Base-by-base conservation (phyloP, 2,113 vertebrate genomes). In the Gasterosteus nipponicus region DNA sequence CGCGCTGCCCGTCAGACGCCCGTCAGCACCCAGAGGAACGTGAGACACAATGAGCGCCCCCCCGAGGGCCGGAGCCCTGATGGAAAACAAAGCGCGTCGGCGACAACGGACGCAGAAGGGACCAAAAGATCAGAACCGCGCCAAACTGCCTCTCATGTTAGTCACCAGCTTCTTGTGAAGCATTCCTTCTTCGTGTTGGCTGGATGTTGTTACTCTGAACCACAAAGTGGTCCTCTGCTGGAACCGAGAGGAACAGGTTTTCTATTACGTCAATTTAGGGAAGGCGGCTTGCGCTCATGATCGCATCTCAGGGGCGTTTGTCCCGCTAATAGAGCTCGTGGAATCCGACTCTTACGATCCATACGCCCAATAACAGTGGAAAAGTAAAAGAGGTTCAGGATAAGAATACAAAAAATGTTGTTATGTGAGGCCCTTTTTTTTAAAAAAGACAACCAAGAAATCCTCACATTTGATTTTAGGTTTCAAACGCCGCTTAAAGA, bases 31-130 rank as follows among this genome's bases (percentile, higher is more conserved):
- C 80, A 38, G 63, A 53, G 38, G 33, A 81, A 72, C 51, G 19
- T 22, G 26, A 82, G 76, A 35, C 51, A 47, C 31, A 29, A 41
- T 7, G 66, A 75, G 6, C 9, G 14, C 57, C 66, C 16, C 4
- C 6, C 62, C 38, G 46, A 53, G 57, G 79, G 80, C 18, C 67
- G 82, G 57, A 89, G 62, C 35, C 59, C 33, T 2, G 58, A 65
- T 1, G 42, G 31, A 1, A 51, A 69, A 69, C 73, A 75, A 82
- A 82, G 78, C 74, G 82, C 82, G 59, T 71, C 85, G 81, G 74
- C 72, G 39, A 63, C 51, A 26, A 59, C 41, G 54, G 83, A 82
- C n/a, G 79, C 74, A 59, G 77, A 89, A 19, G 29, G 69, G 47
- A 75, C 51, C 54, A 78, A 75, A 77, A 69, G 14, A 73, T 57